Evolutionary conservation across 2,888 invertebrate species (phyloP).

Genomic region (Drosophila testacea): DNA sequence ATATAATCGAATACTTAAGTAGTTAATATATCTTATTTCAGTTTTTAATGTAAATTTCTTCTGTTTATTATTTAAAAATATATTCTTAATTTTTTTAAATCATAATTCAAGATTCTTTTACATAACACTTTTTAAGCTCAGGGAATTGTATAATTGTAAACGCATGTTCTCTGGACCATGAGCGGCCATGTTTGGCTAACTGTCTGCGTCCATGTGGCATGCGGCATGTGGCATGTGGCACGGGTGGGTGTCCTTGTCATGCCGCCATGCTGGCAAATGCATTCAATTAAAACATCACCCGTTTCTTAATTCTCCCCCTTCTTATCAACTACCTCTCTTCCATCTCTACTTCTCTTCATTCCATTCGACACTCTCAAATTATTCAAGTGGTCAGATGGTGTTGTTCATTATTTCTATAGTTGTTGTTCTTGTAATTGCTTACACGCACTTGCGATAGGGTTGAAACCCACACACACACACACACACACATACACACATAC

Average conservation of each 20-base stretch:
- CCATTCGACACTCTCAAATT: slow-evolving; percentile 59
- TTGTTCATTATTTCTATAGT: slow-evolving; percentile 76
- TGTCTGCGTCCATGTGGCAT: slow-evolving; percentile 13
- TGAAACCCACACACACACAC: slow-evolving; percentile 50
- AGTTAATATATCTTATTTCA: no score
- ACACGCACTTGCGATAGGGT: slow-evolving; percentile 68
- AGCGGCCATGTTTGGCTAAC: slow-evolving; percentile 66
- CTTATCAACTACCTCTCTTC: no score
- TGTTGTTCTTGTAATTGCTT: slow-evolving; percentile 57
- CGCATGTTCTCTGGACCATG: slow-evolving; percentile 46
- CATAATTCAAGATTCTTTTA: no score
- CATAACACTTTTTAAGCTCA: background rate
- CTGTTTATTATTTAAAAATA: no score
- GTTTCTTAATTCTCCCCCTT: background rate
- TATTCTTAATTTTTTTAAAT: no score
- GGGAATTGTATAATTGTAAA: slow-evolving; percentile 52
- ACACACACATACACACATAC: slow-evolving; percentile 15
- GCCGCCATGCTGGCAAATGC: slow-evolving; percentile 65
- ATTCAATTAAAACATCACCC: slow-evolving; percentile 78
- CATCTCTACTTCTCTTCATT: background rate
- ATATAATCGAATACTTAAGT: no score
- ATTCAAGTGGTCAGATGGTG: slow-evolving; percentile 80
- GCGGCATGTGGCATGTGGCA: slow-evolving; percentile 1
- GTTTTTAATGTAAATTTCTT: no score
- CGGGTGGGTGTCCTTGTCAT: slow-evolving; percentile 45